Conservation (phyloP, 2,113 vertebrate species). For the Hippocampus barbouri region DNA sequence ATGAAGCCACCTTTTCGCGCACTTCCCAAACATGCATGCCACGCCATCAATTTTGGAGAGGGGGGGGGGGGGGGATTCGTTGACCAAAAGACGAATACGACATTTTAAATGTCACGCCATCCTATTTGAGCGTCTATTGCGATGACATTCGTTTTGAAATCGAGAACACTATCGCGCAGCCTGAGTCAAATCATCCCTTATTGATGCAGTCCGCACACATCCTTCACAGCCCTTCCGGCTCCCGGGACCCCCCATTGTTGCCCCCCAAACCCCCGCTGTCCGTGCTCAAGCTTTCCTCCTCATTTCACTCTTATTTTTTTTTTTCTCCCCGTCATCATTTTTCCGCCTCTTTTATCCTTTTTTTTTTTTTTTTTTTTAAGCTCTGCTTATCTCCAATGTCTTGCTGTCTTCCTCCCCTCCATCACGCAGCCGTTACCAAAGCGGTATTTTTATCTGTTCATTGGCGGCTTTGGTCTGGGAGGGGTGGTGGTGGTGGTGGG, state of each 20-base stretch:
- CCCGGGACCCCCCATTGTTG: conserved; percentile 34
- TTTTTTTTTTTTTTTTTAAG: conserved; percentile 6
- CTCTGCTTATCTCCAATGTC: conserved; percentile 26
- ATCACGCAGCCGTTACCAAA: conserved; percentile 46
- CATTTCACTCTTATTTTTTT: neutral
- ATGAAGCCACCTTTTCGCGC: no score
- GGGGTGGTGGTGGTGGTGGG: neutral
- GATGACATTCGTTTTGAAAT: conserved; percentile 31
- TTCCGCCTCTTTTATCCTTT: conserved; percentile 11
- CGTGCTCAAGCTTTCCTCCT: neutral
- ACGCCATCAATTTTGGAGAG: no score
- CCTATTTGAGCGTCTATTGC: conserved; percentile 40
- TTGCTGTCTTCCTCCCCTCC: conserved; percentile 22
- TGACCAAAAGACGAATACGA: conserved; percentile 1
- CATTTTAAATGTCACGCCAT: neutral
- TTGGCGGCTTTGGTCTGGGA: conserved; percentile 22
- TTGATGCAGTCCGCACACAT: conserved; percentile 41
- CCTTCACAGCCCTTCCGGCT: conserved; percentile 34
- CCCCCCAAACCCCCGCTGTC: conserved; percentile 3
- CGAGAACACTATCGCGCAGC: conserved; percentile 44
- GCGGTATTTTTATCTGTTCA: conserved; percentile 48
- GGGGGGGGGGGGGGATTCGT: conserved; percentile 5
- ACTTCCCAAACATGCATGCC: no score
- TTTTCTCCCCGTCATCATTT: conserved; percentile 15
- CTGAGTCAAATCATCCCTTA: conserved; percentile 35